phyloP scores from a whole-genome alignment of 1,140 invertebrate genomes.

The Myzus persicae region DNA sequence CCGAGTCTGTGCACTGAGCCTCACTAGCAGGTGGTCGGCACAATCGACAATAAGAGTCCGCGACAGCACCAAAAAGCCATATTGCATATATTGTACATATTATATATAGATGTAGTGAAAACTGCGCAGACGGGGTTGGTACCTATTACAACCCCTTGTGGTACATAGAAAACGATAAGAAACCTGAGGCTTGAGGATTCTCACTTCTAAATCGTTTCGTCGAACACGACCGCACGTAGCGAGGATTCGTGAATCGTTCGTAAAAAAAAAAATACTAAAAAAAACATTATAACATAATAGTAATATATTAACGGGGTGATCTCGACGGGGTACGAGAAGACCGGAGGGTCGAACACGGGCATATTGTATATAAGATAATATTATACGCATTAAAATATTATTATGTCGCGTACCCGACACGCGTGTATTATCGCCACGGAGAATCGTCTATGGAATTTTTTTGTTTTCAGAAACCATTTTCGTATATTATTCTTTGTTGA shows the following conservation, averaged over 20 bases:
- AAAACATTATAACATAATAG: not conserved
- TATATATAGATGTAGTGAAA: not conserved
- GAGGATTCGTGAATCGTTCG: not conserved
- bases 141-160: too few species aligned
- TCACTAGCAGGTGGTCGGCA: not conserved
- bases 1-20: too few species aligned
- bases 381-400: not conserved
- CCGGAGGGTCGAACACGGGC: not conserved
- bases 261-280: not conserved
- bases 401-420: not conserved
- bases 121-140: not conserved
- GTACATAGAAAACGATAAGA: not conserved
- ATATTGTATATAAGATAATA: too few species aligned
- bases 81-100: too few species aligned
- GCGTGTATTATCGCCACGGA: not conserved
- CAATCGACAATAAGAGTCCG: not conserved
- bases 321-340: not conserved
- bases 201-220: not conserved
- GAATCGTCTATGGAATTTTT: conserved; percentile 1
- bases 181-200: not conserved
- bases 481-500: not conserved
- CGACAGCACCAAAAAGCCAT: too few species aligned
- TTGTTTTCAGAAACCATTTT: conserved; percentile 7
- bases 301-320: not conserved
- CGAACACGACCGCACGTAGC: not conserved